Base-by-base conservation (phyloP, 2,888 invertebrate genomes). In the Polydrusus tereticollis region DNA sequence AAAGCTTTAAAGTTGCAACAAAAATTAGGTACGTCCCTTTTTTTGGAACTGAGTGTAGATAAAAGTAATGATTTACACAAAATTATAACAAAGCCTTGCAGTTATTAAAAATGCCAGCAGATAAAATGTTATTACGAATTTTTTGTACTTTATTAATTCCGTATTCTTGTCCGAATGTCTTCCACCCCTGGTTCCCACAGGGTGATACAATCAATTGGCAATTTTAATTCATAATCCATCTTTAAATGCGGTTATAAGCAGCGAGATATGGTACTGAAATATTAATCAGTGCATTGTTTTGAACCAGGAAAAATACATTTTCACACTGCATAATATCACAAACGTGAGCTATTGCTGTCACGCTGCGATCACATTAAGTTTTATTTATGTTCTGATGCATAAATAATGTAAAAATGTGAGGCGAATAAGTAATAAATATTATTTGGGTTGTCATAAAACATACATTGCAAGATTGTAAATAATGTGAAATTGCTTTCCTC, bases 171-270 rank as follows among this genome's bases (percentile, higher is more conserved):
- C 21, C 12, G 43, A 62, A 57, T 57, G 52, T 71, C 50, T 47
- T 58, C 47, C 16, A 69, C 64, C 38, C 64, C 50, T 64, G 50
- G 26, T 71, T 71, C 70, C 60, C 70, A 71, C 65, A 64, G 59
- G 16, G 12, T 59, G 59, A 70, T 71, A 65, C 58, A 59, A 71
- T 65, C 65, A 52, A 64, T 65, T 50, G 43, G 59, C 52, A 26
- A 65, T 65, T 65, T 65, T 18, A 59, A 71, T 71, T 71, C 66
- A 71, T 62, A 52, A 62, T 18, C 66, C 65, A 66, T 71, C 52
- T n/a, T 59, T 66, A 62, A 71, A 66, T 71, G 71, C 66, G 66
- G 66, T 71, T 66, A 66, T 70, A 70, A 71, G 66, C 66, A 66
- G 62, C 66, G 60, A 26, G 41, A 71, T 50, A 59, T 45, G 7